Evolutionary conservation across 2,113 vertebrate genomes (phyloP), one percentile per base, ranked within the genome.

Genomic region (Gila orcuttii): DNA sequence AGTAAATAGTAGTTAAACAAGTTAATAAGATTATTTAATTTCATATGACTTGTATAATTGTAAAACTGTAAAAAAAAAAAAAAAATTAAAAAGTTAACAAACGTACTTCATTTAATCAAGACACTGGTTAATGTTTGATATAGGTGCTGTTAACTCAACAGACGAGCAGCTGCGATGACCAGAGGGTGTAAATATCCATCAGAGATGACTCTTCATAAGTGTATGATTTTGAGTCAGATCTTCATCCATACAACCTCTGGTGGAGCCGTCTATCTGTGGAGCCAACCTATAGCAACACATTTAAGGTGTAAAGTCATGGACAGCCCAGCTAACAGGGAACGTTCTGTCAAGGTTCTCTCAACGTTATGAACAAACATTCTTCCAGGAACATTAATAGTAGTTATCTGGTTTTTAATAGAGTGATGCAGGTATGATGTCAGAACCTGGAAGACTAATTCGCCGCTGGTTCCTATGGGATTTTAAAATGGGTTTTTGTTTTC

Each of bases 181-280:
- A 57, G 57, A 86, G 78, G 55, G 66, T 47, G 83, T 87, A 3
- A 50, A 83, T 85, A 73, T 5, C 36, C 88, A 88, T 95, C 94
- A 12, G 91, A 71, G 88, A 85, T 79, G 10, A 73, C 90, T 91
- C 85, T 87, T 94, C 94, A 92, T 89, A 81, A 74, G 0, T 25
- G 42, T 85, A 90, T 88, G 93, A 95, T 33, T 77, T 85, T 0
- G 77, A 94, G 91, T 33, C 15, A 86, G 81, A 91, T 88, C 93
- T 84, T 95, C 94, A 94, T 93, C 4, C 62, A 89, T 8, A 91
- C 86, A 89, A 87, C 83, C 62, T 69, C 87, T 66, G 73, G 79
- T 83, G 89, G 88, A 78, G 85, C 82, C 21, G 84, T 77, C 62
- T 84, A 88, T 50, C n/a, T n/a, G n/a, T n/a, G n/a, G n/a, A 71